phyloP scores from a whole-genome alignment of 1,140 invertebrate species.

The Watersipora subatra region DNA sequence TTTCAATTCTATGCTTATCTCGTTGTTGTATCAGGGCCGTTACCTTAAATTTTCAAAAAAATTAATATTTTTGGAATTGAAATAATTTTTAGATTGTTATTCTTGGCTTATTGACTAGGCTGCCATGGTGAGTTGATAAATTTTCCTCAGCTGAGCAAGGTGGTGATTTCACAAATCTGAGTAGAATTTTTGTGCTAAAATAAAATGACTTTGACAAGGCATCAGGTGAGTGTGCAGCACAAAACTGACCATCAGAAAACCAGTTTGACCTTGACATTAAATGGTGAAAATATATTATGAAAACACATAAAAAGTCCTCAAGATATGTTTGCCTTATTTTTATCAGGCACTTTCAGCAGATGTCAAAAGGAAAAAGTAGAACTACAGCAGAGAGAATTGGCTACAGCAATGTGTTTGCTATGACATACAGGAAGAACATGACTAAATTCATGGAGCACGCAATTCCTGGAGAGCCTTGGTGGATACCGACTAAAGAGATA shows the following conservation, averaged over 20 bases:
- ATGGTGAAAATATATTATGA: no score
- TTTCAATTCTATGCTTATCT: no score
- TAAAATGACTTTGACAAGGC: not conserved
- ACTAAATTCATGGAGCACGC: conserved; percentile 10
- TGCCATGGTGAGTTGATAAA: no score
- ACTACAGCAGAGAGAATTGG: conserved; percentile 25
- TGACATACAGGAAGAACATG: conserved; percentile 15
- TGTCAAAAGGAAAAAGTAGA: conserved; percentile 17
- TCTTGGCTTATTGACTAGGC: no score
- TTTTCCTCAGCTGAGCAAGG: no score
- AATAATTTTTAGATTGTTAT: no score
- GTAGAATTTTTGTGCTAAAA: not conserved
- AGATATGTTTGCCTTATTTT: conserved; percentile 3
- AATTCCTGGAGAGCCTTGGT: conserved; percentile 17
- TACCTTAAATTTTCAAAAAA: no score
- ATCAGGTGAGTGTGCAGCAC: not conserved
- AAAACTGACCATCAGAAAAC: not conserved
- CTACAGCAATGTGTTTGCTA: conserved; percentile 28
- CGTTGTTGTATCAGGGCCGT: no score
- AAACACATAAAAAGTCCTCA: not conserved
- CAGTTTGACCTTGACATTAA: no score
- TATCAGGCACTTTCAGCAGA: conserved; percentile 23
- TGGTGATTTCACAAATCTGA: not conserved
- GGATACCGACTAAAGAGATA: conserved; percentile 25
- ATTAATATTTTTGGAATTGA: no score